Base-by-base conservation (phyloP, 1,140 invertebrate species). In the Drosophila ambigua region DNA sequence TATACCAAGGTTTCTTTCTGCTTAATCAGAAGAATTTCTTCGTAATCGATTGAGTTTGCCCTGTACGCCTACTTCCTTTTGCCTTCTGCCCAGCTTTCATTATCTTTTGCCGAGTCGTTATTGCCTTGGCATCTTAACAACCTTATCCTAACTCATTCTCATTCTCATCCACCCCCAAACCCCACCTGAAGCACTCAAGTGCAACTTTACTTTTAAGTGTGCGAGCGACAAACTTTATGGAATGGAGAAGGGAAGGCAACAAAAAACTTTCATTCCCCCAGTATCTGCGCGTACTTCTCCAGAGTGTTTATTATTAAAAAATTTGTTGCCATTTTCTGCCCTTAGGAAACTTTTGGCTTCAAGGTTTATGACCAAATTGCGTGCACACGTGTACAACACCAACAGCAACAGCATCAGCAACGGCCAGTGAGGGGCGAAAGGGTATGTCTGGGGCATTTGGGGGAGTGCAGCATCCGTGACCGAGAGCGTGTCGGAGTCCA, bases 251-350 rank as follows among this genome's bases (percentile, higher is more conserved):
- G 44, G 72, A 15, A 23, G 24, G 24, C 64, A 62, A 45, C 66
- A 41, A 39, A 84, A 85, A 62, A 80, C 80, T 85, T 58, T 51
- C 31, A 26, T 54, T 41, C 63, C 61, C 52, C 67, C 16, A 58
- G 46, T 51, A 43, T 15, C 31, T 9, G 11, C 35, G 13, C 49
- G 11, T 13, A 53, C 45, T 43, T 53, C 55, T 45, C 15, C 26
- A 24, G 26, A 50, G 35, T 76, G 80, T 84, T 84, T 85, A 81
- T 87, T 85, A 87, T 87, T 82, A 87, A 87, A 81, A 87, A 85
- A 81, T 77, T 81, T 85, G 82, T 78, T 80, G 78, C 67, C 73
- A 69, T 65, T 78, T 77, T 72, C 72, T 79, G 72, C 52, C 63
- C 61, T 65, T 49, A 64, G 65, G 69, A 66, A 83, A 75, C 74